Percentiles rank a stretch among this genome's conserved stretches.
Conservation (phyloP, 1,140 invertebrate genomes). For the Venturia canescens region DNA sequence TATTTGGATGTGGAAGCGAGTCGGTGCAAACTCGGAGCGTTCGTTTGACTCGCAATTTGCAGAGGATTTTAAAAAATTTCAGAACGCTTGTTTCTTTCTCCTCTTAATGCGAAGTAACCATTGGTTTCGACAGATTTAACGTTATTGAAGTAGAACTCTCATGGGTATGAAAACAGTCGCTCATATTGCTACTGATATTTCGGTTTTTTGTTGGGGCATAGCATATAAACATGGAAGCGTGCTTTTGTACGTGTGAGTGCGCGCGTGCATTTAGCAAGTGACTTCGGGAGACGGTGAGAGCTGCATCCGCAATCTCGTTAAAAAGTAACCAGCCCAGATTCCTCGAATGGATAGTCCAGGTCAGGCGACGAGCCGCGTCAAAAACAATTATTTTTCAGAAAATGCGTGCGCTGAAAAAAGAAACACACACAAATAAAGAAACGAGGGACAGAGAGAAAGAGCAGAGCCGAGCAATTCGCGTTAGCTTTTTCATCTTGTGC, state of each 20-base stretch:
- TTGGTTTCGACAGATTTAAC: too few relatives aligned
- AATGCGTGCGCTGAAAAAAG: background rate
- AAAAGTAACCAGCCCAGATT: conserved; percentile 14
- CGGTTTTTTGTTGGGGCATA: too few relatives aligned
- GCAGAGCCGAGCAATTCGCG: conserved; percentile 7
- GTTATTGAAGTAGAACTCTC: too few relatives aligned
- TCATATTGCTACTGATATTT: too few relatives aligned
- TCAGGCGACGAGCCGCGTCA: background rate
- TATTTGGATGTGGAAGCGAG: too few relatives aligned
- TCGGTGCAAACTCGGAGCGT: too few relatives aligned
- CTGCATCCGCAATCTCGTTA: conserved; percentile 19
- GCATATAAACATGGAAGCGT: background rate
- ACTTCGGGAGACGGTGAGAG: background rate
- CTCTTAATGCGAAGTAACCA: too few relatives aligned
- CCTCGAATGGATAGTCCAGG: conserved; percentile 21
- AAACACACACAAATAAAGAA: background rate
- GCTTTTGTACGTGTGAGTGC: background rate
- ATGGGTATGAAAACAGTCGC: too few relatives aligned
- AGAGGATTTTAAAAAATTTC: too few relatives aligned
- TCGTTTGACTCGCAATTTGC: too few relatives aligned
- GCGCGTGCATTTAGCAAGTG: background rate
- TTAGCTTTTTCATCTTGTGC: background rate
- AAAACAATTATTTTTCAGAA: conserved; percentile 17
- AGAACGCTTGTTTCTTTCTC: too few relatives aligned
- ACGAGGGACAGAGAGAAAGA: background rate